Percentiles rank a stretch among this genome's conserved stretches.
Conservation (phyloP, 2,113 vertebrate species). For the Brachypteracias leptosomus region DNA sequence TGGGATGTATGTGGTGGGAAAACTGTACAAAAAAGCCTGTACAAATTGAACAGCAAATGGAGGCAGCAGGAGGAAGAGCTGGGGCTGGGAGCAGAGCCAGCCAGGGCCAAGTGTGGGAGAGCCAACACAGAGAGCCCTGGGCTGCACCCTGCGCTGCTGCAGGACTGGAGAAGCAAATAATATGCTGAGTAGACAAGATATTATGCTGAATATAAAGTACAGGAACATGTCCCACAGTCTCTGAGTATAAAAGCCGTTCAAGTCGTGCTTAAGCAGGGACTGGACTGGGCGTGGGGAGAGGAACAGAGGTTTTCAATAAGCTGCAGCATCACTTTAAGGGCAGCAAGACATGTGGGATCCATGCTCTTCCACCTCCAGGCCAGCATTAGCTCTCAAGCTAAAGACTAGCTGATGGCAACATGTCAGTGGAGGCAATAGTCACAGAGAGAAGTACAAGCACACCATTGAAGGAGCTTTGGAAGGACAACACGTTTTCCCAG, state of each 20-base stretch:
- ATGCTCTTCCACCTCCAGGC: neutral
- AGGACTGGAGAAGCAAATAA: neutral
- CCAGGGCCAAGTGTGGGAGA: rapidly evolving
- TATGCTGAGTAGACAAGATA: neutral
- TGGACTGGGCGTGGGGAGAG: neutral
- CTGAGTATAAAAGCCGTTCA: neutral
- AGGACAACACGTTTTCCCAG: neutral
- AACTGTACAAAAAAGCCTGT: neutral
- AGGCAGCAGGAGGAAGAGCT: neutral
- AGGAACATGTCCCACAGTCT: neutral
- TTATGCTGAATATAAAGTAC: neutral
- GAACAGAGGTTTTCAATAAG: neutral
- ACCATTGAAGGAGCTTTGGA: neutral
- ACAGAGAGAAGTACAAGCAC: rapidly evolving
- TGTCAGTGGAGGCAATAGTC: neutral
- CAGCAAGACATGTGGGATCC: neutral
- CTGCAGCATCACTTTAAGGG: neutral
- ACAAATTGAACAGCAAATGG: neutral
- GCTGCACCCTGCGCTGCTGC: neutral
- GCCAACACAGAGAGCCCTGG: rapidly evolving
- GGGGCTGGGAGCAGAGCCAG: neutral
- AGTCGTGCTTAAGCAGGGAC: neutral
- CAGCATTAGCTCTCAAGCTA: neutral
- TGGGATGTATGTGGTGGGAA: neutral
- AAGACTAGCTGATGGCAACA: neutral